Conservation (phyloP, 2,888 invertebrate species). For the Athalia circularis region DNA sequence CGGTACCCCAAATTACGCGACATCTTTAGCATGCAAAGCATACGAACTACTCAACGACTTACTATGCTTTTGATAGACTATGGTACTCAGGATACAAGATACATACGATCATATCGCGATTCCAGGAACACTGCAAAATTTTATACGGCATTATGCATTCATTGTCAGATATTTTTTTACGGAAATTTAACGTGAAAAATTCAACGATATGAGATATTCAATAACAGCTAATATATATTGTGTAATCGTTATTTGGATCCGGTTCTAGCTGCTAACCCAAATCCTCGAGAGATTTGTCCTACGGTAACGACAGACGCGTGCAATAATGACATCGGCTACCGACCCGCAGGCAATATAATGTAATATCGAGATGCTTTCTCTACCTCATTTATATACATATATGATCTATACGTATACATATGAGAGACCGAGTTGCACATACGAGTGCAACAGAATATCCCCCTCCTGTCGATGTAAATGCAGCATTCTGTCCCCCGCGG, state of each 20-base stretch:
- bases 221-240: not conserved
- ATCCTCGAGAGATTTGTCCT: constrained; percentile 23
- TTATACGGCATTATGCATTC: too few relatives aligned
- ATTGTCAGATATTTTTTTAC: not conserved
- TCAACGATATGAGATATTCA: not conserved
- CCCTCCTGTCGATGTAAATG: too few relatives aligned
- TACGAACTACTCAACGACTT: constrained; percentile 42
- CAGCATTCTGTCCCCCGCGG: too few relatives aligned
- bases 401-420: too few relatives aligned
- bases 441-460: too few relatives aligned
- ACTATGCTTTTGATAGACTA: constrained; percentile 24
- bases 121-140: not conserved
- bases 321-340: too few relatives aligned
- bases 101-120: not conserved
- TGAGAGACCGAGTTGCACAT: too few relatives aligned
- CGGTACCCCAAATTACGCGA: constrained; percentile 60
- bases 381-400: too few relatives aligned
- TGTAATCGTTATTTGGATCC: not conserved
- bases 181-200: too few relatives aligned
- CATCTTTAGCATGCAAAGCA: constrained; percentile 69
- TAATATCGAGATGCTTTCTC: too few relatives aligned
- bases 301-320: constrained; percentile 29
- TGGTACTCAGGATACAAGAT: not conserved
- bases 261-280: constrained; percentile 10
- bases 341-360: too few relatives aligned